Base-by-base conservation (phyloP, 35 echinoderm and acorn worm species). In the Patiria miniata region DNA sequence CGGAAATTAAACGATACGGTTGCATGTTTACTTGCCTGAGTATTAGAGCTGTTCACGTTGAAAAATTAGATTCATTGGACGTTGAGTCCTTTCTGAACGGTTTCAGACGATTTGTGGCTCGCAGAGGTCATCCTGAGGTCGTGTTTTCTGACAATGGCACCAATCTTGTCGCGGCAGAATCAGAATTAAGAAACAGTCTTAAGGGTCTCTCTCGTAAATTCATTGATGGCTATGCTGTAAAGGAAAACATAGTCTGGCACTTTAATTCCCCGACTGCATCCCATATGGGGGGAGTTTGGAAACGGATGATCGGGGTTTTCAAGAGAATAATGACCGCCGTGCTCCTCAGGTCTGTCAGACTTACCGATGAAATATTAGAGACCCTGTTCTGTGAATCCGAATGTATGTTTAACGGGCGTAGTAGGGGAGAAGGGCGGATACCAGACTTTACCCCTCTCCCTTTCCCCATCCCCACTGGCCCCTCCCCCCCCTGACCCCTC, bases 21-120 rank as follows among this genome's bases (percentile, higher is more conserved):
- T 80, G 92, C 37, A 47, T 91, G 2, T 91, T 91, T 42, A 95
- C 93, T 33, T 95, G 89, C 52, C 53, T 87, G 40, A 87, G 47
- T 29, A 52, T 87, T 8, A 77, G 73, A 44, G 85, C 85, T 44
- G 51, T 87, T 8, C 85, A 87, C 39, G 40, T 87, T 9, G 85
- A 78, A 55, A 79, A 78, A 10, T 60, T 69, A 60, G 52, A 85
- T 40, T 85, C 83, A 40, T 56, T 85, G 26, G 85, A 87, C 29
- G 78, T 69, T 30, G 47, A 87, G 1, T 42, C 68, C 30, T 87
- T 87, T 87, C 8, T 87, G 30, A 87, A 87, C 78, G 85, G 36
- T 8, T 79, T 87, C 52, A 52, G 85, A 52, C 65, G 85, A 2
- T 87, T 87, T 79, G 47, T 78, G 37, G 16, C 85, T 30, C 26